Percentiles rank a stretch among this genome's conserved stretches.
These are phyloP conservation scores for Okapia johnstoni DNA, from an alignment of 2,113 vertebrate species.

Conservation along the genomic window DNA sequence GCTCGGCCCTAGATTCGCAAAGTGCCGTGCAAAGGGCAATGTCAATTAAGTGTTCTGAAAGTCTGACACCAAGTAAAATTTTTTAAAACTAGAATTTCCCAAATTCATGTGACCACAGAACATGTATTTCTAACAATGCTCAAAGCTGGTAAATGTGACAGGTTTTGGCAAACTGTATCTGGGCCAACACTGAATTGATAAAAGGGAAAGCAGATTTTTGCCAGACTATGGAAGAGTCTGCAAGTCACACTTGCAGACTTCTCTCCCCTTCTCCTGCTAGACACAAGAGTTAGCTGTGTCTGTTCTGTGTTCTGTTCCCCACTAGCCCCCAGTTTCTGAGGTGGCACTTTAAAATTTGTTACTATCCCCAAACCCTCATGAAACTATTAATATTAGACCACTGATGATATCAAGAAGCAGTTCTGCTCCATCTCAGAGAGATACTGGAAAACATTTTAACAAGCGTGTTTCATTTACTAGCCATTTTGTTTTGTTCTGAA, in stretches of 20 bases:
- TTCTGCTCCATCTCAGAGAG: background rate
- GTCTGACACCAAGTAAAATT: background rate
- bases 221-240: background rate
- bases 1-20: background rate
- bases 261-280: background rate
- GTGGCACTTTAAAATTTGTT: background rate
- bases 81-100: background rate
- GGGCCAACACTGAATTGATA: background rate
- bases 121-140: background rate
- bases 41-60: background rate
- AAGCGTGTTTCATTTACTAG: constrained; percentile 23
- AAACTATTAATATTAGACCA: background rate
- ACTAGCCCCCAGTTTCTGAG: background rate
- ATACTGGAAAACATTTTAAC: constrained; percentile 21
- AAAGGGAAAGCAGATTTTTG: background rate
- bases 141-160: background rate
- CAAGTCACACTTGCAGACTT: background rate
- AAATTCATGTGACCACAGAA: background rate
- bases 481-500: background rate
- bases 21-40: background rate
- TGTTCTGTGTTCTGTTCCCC: background rate
- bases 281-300: background rate
- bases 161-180: background rate
- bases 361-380: background rate
- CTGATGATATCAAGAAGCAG: background rate